A percentile compares a stretch with the other conserved stretches of the same genome.
These are phyloP conservation scores for Sebastiscus albofasciatus DNA, from an alignment of 2,797 vertebrate species.

Conservation along the genomic window DNA sequence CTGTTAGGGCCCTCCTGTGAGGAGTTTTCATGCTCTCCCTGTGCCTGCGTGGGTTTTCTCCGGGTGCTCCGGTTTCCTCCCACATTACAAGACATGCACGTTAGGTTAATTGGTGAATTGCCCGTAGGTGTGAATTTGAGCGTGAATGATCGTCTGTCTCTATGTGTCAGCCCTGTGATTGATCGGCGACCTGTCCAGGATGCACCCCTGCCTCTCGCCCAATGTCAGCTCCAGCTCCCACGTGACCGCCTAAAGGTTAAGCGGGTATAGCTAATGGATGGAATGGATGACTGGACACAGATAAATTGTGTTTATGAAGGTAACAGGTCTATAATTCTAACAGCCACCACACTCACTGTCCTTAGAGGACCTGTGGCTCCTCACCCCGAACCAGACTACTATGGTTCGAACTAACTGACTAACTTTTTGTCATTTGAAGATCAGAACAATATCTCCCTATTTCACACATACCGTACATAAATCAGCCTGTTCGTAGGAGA, in stretches of 20 bases:
- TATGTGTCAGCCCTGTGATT: not conserved
- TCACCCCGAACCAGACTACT: not conserved
- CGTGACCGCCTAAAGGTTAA: not conserved
- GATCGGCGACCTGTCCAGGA: not conserved
- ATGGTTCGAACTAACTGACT: not conserved
- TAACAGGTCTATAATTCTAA: not conserved
- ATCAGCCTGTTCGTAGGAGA: no score
- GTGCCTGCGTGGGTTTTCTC: not conserved
- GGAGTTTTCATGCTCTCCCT: not conserved
- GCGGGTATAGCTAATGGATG: not conserved
- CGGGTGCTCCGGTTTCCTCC: not conserved
- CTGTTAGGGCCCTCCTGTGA: not conserved
- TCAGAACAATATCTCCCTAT: not conserved
- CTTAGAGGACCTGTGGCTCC: not conserved
- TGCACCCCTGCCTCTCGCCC: not conserved
- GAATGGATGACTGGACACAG: not conserved
- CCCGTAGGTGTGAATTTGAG: not conserved
- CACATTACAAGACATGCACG: not conserved
- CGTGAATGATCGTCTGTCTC: not conserved
- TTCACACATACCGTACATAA: not conserved
- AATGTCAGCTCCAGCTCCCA: not conserved
- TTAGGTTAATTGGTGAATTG: not conserved
- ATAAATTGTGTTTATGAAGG: conserved; percentile 28
- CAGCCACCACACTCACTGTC: not conserved
- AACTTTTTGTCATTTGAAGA: not conserved